Evolutionary conservation across 2,888 invertebrate genomes (phyloP), one percentile per base, ranked within the genome.

Genomic region (Aproaerema taeniolella): DNA sequence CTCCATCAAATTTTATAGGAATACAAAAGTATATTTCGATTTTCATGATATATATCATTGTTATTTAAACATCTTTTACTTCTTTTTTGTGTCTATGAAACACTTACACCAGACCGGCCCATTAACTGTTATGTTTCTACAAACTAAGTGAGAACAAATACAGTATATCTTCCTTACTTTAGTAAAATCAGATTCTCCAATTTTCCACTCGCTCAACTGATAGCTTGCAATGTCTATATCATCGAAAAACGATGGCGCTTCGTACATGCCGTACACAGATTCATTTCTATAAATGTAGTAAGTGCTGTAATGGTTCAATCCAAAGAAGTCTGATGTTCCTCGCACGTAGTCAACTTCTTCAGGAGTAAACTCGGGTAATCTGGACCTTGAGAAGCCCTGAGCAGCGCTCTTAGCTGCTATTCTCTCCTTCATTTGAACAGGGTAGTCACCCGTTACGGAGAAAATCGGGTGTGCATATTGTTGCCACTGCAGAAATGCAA

Each of bases 291-390:
- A 83, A 1, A 71, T 74, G 31, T 88, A 53, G 42, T 59, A 60
- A 4, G 88, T 73, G 0, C 89, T 88, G 63, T 94, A 94, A 46
- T 91, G 88, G 53, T 93, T 93, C 4, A 93, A 63, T 7, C 92
- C 93, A 44, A 93, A 88, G 68, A 91, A 92, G 58, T 94, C 94
- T 0, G 89, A 86, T 0, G 63, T 56, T 24, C 85, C 90, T 8
- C 73, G 80, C 10, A 93, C 83, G 36, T 80, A 79, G 28, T 81
- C 67, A 1, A 91, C 81, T 82, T 92, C 92, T 36, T 89, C 85
- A 0, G 62, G 42, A 2, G 89, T 88, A 40, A 91, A 89, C 50
- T 72, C 69, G 0, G 91, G 91, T 15, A 92, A 61, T 41, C 91
- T 82, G 0, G 91, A 90, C 34, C 77, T 63, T 0, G 62, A 52